phyloP scores from a whole-genome alignment of 2,113 vertebrate species.

The Amphiprion percula region DNA sequence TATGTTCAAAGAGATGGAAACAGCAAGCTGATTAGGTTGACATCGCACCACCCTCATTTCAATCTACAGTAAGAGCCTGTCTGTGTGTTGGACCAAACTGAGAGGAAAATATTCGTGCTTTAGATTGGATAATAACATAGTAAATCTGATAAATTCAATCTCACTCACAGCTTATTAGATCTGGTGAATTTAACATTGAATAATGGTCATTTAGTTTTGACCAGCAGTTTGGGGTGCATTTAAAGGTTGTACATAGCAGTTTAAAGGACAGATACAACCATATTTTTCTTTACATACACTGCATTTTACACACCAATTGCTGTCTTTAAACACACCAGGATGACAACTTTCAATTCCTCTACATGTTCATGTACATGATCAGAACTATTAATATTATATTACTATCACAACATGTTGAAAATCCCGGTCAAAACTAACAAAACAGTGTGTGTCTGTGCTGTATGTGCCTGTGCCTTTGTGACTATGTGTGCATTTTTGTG shows the following conservation, averaged over 20 bases:
- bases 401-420: conserved; percentile 40
- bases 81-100: conserved; percentile 41
- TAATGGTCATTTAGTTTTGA: conserved; percentile 75
- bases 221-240: conserved; percentile 63
- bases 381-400: not conserved
- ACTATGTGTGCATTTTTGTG: conserved; percentile 24
- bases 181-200: conserved; percentile 80
- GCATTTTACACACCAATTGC: conserved; percentile 13
- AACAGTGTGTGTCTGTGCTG: conserved; percentile 8
- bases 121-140: conserved; percentile 75
- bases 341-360: too few species aligned
- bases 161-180: conserved; percentile 76
- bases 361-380: too few species aligned
- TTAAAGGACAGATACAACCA: conserved; percentile 39
- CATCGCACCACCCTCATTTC: conserved; percentile 58
- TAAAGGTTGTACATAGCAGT: conserved; percentile 55
- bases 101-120: conserved; percentile 64
- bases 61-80: conserved; percentile 64
- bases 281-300: conserved; percentile 19
- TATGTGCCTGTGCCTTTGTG: conserved; percentile 28
- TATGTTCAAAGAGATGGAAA: conserved; percentile 78
- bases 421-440: conserved; percentile 29
- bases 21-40: conserved; percentile 74
- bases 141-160: conserved; percentile 78
- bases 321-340: not conserved